Percentiles rank a stretch among this genome's conserved stretches.
Conservation (phyloP, 2,797 vertebrate genomes). For the Nannoperca australis region DNA sequence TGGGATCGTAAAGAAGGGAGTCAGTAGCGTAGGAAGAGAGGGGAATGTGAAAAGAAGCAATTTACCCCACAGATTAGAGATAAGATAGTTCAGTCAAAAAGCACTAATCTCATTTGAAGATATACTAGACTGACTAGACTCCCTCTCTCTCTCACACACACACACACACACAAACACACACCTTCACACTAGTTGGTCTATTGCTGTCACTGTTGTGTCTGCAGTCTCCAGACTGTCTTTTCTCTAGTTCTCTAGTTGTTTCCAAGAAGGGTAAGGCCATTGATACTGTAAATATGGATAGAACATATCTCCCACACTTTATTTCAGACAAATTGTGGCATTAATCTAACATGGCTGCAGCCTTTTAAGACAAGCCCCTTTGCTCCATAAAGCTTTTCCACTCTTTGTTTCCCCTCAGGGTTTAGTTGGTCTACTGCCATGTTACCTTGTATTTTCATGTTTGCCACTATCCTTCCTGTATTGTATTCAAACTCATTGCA, state of each 20-base stretch:
- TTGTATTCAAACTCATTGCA: background rate
- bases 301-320: conserved; percentile 34
- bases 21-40: conserved; percentile 72
- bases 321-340: conserved; percentile 40
- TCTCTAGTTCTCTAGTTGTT: conserved; percentile 39
- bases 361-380: background rate
- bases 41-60: conserved; percentile 76
- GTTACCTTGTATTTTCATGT: background rate
- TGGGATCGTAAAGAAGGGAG: conserved; percentile 79
- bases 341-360: conserved; percentile 23
- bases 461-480: background rate
- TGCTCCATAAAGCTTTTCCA: background rate
- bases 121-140: conserved; percentile 68
- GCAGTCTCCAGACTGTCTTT: conserved; percentile 43
- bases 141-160: conserved; percentile 32
- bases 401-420: background rate
- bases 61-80: conserved; percentile 85
- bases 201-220: conserved; percentile 35
- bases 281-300: conserved; percentile 70
- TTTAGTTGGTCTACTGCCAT: background rate
- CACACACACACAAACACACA: conserved; percentile 42
- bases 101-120: conserved; percentile 87
- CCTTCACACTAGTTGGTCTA: conserved; percentile 25
- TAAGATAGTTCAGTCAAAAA: conserved; percentile 86
- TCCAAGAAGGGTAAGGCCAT: conserved; percentile 40